A percentile compares a stretch with the other conserved stretches of the same genome.
Conservation (phyloP, 1,140 invertebrate genomes). For the Coelopa frigida region DNA sequence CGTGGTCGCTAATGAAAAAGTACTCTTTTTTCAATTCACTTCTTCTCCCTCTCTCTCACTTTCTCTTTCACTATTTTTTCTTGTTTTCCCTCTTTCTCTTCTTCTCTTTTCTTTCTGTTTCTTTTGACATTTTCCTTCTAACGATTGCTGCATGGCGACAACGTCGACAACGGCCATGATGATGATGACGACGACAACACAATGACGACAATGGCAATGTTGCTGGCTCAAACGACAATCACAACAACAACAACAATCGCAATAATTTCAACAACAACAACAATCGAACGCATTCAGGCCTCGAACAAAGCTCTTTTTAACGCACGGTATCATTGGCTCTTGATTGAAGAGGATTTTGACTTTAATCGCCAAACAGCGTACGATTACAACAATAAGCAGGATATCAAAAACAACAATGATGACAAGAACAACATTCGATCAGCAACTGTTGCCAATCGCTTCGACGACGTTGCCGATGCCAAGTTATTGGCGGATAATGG, state of each 20-base stretch:
- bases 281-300: no score
- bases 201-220: conserved; percentile 12
- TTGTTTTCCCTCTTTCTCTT: no score
- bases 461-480: neutral
- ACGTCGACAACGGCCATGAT: no score
- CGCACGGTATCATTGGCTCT: conserved; percentile 43
- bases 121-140: no score
- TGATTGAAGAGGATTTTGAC: conserved; percentile 42
- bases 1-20: no score
- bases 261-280: neutral
- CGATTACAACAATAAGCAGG: conserved; percentile 6
- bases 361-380: conserved; percentile 19
- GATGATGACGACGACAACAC: no score
- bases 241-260: conserved; percentile 25
- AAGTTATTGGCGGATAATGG: neutral
- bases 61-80: no score
- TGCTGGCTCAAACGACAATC: no score
- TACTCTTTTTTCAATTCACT: no score
- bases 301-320: conserved; percentile 41
- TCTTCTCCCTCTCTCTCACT: no score
- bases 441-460: neutral
- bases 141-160: no score
- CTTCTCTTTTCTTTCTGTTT: no score
- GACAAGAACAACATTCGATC: neutral
- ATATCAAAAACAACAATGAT: conserved; percentile 1